Base-by-base conservation (phyloP, 2,888 invertebrate species). In the Lordiphosa fenestrarum region DNA sequence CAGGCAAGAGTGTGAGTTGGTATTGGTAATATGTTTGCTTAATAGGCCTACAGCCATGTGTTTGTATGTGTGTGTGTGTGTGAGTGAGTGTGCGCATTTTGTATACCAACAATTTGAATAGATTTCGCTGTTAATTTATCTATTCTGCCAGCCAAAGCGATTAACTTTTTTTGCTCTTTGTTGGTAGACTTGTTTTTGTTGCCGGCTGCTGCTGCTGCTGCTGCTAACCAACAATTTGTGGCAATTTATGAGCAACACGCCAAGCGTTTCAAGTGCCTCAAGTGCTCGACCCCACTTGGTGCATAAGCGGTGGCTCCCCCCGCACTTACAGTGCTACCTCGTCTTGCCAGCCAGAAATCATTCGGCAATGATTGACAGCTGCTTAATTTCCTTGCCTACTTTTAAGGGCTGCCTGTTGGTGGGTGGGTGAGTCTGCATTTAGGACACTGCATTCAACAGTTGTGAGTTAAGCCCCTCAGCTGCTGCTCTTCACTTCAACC, bases 11-110 rank as follows among this genome's bases (percentile, higher is more conserved):
- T 44, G 41, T 38, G 36, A 33, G 35, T 51, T 53, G 13, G 23
- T n/a, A 54, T 66, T 65, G 73, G 73, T 77, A 81, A 81, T 81
- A 77, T 77, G 84, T 77, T 73, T 84, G 78, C 48, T 84, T 81
- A 77, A 77, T 84, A 84, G 77, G 77, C 77, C 75, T 78, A 82
- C 50, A 65, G 70, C 58, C 47, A 30, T 30, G 6, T 30, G 30
- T 9, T n/a, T 19, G 7, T 19, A 12, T 13, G 40, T 19, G 13
- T 15, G 9, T 4, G 21, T 37, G 41, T 51, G 53, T 37, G 48
- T 41, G 52, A 56, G 49, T 54, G 62, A 53, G 48, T 67, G 58
- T 44, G 57, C 13, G 9, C 30, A 42, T 13, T 3, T 30, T 30
- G 30, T 30, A 30, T 30, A 30, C 30, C 9, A 30, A 41, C 41